A percentile compares a stretch with the other conserved stretches of the same genome.
These are phyloP conservation scores for Semnornis frantzii DNA, from an alignment of 2,113 vertebrate species.

Conservation along the genomic window DNA sequence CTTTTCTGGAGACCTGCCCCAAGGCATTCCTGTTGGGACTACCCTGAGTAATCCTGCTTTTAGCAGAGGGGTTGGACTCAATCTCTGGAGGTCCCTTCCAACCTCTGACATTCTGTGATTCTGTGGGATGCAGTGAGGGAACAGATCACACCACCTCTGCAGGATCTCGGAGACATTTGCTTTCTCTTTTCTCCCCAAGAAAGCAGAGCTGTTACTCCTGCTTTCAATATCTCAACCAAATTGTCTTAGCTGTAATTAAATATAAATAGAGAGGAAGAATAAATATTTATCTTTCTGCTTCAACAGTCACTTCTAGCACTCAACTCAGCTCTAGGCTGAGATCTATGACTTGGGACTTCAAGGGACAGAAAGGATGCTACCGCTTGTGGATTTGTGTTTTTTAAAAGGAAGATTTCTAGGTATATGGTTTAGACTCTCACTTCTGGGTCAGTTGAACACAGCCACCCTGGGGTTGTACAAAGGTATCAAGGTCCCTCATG, in stretches of 20 bases:
- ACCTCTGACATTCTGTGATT: no score
- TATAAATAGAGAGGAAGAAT: background rate
- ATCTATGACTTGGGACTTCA: background rate
- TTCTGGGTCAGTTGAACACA: background rate
- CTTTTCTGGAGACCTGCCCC: no score
- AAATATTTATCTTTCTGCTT: background rate
- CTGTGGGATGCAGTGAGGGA: background rate
- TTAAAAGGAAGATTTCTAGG: background rate
- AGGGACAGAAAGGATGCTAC: background rate
- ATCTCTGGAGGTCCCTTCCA: no score
- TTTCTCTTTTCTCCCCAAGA: background rate
- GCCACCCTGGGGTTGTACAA: background rate
- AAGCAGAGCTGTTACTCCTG: background rate
- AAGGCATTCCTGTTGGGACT: no score
- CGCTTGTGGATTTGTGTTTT: background rate
- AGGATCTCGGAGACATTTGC: background rate
- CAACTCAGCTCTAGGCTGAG: background rate
- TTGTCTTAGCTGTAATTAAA: background rate
- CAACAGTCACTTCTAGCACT: background rate
- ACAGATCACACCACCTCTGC: background rate
- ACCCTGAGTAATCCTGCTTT: no score
- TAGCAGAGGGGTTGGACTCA: no score
- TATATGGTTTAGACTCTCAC: background rate
- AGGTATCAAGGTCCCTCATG: background rate
- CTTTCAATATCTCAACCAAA: background rate